Conservation (phyloP, 1,140 invertebrate genomes). For the Temnothorax nylanderi region DNA sequence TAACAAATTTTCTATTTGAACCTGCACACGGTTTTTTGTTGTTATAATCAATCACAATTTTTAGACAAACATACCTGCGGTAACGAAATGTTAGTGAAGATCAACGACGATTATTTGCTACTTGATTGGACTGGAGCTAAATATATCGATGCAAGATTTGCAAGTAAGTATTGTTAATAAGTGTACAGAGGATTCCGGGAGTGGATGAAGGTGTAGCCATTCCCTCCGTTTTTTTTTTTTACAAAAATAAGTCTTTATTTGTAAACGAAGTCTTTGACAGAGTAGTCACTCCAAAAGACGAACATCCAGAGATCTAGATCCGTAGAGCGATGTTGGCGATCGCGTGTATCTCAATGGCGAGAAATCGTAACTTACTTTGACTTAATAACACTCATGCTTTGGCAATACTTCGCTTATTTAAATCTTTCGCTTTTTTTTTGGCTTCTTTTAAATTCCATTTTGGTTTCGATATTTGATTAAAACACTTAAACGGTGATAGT, state of each 20-base stretch:
- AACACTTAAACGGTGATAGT: slow-evolving; percentile 84
- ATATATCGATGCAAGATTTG: slow-evolving; percentile 9
- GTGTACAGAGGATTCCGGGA: background rate
- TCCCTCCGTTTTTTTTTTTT: slow-evolving; percentile 64
- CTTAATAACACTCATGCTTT: slow-evolving; percentile 66
- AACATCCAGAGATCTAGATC: slow-evolving; percentile 63
- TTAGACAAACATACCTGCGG: background rate
- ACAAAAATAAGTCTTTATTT: slow-evolving; percentile 84
- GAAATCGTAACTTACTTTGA: slow-evolving; percentile 59
- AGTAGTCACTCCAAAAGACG: slow-evolving; percentile 69
- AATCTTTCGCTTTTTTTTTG: slow-evolving; percentile 46
- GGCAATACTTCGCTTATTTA: slow-evolving; percentile 57
- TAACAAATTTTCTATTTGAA: slow-evolving; percentile 61
- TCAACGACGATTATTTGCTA: background rate
- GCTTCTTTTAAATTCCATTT: slow-evolving; percentile 39
- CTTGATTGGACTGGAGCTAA: background rate
- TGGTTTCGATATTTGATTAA: slow-evolving; percentile 81
- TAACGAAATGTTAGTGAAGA: background rate
- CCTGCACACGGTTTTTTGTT: background rate
- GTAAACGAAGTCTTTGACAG: slow-evolving; percentile 76
- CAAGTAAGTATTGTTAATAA: slow-evolving; percentile 10
- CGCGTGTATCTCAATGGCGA: slow-evolving; percentile 64
- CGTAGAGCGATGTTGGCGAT: slow-evolving; percentile 62
- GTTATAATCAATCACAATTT: slow-evolving; percentile 28
- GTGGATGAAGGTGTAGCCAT: background rate